These are phyloP conservation scores for Cheilinus undulatus DNA, from an alignment of 2,113 vertebrate species.

Conservation along the genomic window DNA sequence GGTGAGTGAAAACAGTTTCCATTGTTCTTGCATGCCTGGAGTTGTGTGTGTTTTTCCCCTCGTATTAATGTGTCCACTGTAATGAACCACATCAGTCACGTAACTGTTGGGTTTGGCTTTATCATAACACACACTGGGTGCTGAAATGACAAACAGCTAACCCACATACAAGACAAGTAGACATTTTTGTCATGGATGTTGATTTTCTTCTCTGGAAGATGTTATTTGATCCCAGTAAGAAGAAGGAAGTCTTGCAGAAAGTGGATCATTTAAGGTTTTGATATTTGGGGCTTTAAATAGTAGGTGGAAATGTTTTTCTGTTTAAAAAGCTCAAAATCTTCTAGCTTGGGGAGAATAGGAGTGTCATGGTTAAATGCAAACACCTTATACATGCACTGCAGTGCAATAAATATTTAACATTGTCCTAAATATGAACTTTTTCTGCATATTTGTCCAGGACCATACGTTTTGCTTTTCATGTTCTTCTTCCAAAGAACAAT, in stretches of 20 bases:
- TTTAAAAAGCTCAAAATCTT: no score
- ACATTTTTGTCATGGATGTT: not conserved
- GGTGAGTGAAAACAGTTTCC: conserved; percentile 77
- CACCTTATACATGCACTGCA: no score
- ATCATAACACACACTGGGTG: conserved; percentile 18
- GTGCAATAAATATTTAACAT: no score
- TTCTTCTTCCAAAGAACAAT: no score
- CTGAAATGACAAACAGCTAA: conserved; percentile 29
- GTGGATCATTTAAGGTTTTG: not conserved
- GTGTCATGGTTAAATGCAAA: no score
- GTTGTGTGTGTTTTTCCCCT: conserved; percentile 2
- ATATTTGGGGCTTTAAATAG: no score
- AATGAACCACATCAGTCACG: conserved; percentile 48
- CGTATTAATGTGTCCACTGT: conserved; percentile 34
- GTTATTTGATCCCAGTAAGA: not conserved
- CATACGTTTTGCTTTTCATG: no score
- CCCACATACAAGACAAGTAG: not conserved
- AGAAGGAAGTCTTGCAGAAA: not conserved
- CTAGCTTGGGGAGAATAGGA: no score
- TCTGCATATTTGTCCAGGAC: no score
- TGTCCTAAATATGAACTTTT: no score
- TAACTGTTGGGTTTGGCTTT: conserved; percentile 21
- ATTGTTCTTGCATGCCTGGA: conserved; percentile 59
- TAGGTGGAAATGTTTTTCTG: no score
- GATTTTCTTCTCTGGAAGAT: conserved; percentile 1